A percentile compares a stretch with the other conserved stretches of the same genome.
These are phyloP conservation scores for Corythoichthys haematopterus DNA, from an alignment of 2,113 vertebrate genomes.

Conservation along the genomic window DNA sequence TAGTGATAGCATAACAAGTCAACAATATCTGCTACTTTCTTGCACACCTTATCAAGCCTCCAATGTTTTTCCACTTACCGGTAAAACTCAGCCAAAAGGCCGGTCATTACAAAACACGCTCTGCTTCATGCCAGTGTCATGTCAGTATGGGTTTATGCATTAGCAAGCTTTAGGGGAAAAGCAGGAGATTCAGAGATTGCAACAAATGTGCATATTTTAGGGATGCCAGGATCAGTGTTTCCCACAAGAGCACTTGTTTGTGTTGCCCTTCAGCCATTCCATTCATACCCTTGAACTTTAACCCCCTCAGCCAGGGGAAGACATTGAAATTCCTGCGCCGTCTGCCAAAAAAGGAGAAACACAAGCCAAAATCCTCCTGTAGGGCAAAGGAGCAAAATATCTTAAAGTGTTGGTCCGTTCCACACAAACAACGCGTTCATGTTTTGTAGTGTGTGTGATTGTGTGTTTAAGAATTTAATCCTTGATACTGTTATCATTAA, in stretches of 20 bases:
- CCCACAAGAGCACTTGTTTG: constrained; percentile 16
- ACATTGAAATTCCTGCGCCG: constrained; percentile 5
- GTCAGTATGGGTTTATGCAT: constrained; percentile 2
- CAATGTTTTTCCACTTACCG: constrained; percentile 47
- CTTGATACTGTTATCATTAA: constrained; percentile 56
- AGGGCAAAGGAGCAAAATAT: constrained; percentile 7
- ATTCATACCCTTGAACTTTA: constrained; percentile 27
- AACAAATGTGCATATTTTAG: constrained; percentile 15
- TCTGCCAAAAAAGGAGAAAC: constrained; percentile 6
- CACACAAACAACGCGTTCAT: not conserved
- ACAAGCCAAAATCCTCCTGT: not conserved
- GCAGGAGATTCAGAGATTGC: constrained; percentile 1
- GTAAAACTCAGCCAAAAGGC: constrained; percentile 42
- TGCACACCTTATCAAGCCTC: constrained; percentile 43
- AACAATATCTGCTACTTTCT: constrained; percentile 32
- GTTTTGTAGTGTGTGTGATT: constrained; percentile 15
- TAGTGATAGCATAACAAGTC: constrained; percentile 35
- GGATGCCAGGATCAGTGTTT: constrained; percentile 23
- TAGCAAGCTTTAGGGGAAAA: constrained; percentile 4
- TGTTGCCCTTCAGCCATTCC: constrained; percentile 1
- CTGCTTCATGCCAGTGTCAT: constrained; percentile 42
- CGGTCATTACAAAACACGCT: constrained; percentile 43
- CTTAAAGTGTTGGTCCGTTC: constrained; percentile 3
- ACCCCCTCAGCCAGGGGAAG: constrained; percentile 18
- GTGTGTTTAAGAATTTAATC: constrained; percentile 53